A percentile compares a stretch with the other conserved stretches of the same genome.
These are phyloP conservation scores for Apis mellifera DNA, from an alignment of 1,140 invertebrate genomes.

Conservation along the genomic window Amel_HAv3.1 CM009932.2:11636501-11637000, in stretches of 20 bases:
- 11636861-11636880: slow-evolving; percentile 51
- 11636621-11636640: background rate
- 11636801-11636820: background rate
- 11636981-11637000: background rate
- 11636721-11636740: slow-evolving; percentile 44
- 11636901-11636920: slow-evolving; percentile 37
- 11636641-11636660: slow-evolving; percentile 36
- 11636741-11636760: slow-evolving; percentile 53
- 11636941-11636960: background rate
- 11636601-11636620: background rate
- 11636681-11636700: background rate
- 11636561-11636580: background rate
- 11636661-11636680: background rate
- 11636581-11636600: background rate
- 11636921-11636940: slow-evolving; percentile 13
- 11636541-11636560: slow-evolving; percentile 47
- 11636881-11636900: slow-evolving; percentile 31
- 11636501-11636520: slow-evolving; percentile 47
- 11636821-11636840: slow-evolving; percentile 53
- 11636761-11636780: slow-evolving; percentile 54
- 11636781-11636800: slow-evolving; percentile 28
- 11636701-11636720: background rate
- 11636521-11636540: slow-evolving; percentile 41
- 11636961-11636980: background rate
- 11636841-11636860: slow-evolving; percentile 55